Evolutionary conservation across 1,140 invertebrate species (phyloP).

Genomic region (Lasioglossum baleicum): DNA sequence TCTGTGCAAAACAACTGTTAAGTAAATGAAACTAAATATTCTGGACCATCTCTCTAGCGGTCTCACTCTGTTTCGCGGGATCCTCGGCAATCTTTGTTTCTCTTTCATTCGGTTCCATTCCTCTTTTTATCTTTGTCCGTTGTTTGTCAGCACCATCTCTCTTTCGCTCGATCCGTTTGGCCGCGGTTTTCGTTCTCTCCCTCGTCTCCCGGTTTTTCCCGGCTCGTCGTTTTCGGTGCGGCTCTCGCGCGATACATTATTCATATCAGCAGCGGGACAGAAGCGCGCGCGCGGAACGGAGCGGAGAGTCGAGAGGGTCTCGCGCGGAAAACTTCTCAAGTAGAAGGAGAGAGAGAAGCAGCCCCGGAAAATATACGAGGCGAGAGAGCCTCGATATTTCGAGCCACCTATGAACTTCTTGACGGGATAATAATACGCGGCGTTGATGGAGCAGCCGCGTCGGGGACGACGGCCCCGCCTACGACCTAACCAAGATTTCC

Average conservation of each 20-base stretch:
- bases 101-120: too few relatives aligned
- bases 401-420: conserved; percentile 2
- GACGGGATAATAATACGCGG: conserved; percentile 4
- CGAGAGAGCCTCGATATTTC: background rate
- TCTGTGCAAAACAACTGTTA: too few relatives aligned
- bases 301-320: conserved; percentile 4
- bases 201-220: too few relatives aligned
- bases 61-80: too few relatives aligned
- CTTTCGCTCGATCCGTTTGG: too few relatives aligned
- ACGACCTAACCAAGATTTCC: background rate
- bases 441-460: background rate
- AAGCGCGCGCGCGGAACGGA: conserved; percentile 37
- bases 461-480: background rate
- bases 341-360: background rate
- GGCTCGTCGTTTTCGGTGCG: conserved; percentile 24
- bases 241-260: conserved; percentile 65
- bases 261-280: conserved; percentile 63
- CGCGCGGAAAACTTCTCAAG: background rate
- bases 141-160: too few relatives aligned
- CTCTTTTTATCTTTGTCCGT: too few relatives aligned
- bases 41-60: too few relatives aligned
- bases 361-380: conserved; percentile 3
- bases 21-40: too few relatives aligned
- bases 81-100: too few relatives aligned
- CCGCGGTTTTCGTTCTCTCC: too few relatives aligned